These are phyloP conservation scores for Lanius collurio DNA, from an alignment of 2,113 vertebrate species.

Conservation along the genomic window DNA sequence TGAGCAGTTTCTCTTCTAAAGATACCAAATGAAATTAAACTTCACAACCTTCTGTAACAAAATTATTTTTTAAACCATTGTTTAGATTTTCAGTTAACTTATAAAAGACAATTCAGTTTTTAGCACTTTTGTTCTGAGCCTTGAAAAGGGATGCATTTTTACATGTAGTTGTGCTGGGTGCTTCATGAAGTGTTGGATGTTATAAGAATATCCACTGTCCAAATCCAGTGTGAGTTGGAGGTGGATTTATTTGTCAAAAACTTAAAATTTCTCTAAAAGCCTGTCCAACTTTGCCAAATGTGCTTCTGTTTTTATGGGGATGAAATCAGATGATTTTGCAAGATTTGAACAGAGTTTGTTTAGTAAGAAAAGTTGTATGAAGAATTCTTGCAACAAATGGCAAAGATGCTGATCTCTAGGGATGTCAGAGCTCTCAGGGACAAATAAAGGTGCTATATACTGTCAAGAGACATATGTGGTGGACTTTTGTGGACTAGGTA, in stretches of 20 bases:
- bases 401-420: slow-evolving; percentile 3
- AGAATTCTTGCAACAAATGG: background rate
- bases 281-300: slow-evolving; percentile 1
- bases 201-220: background rate
- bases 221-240: background rate
- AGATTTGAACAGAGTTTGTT: background rate
- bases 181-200: background rate
- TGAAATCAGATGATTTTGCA: background rate
- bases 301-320: background rate
- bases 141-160: slow-evolving; percentile 30
- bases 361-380: background rate
- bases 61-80: background rate
- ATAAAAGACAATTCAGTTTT: background rate
- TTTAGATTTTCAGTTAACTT: background rate
- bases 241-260: background rate
- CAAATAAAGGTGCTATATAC: slow-evolving; percentile 49
- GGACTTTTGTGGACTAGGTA: background rate
- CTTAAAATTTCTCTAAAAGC: background rate
- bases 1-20: background rate
- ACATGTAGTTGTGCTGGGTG: background rate
- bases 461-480: background rate
- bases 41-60: background rate
- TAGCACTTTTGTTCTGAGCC: slow-evolving; percentile 16
- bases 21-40: slow-evolving; percentile 8
- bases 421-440: slow-evolving; percentile 55